These are phyloP conservation scores for Erpobdella octoculata DNA, from an alignment of 2,888 invertebrate species.

Conservation along the genomic window DNA sequence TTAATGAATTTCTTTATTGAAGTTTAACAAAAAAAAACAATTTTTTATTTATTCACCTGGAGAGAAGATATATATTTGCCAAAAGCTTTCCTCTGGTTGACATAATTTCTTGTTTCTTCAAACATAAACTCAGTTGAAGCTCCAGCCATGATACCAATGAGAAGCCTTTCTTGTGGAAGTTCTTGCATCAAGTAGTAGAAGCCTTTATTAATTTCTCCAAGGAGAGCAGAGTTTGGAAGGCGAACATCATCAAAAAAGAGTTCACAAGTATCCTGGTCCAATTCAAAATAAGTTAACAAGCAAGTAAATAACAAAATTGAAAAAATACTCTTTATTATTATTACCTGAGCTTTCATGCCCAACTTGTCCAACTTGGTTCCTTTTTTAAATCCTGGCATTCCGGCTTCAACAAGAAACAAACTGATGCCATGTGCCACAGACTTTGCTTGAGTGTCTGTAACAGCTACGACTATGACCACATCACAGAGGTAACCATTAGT, in stretches of 20 bases:
- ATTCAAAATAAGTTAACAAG: neutral
- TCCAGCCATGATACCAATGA: conserved; percentile 47
- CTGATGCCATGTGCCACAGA: conserved; percentile 53
- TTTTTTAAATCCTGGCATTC: conserved; percentile 52
- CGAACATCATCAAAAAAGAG: conserved; percentile 39
- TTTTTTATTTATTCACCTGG: conserved; percentile 46
- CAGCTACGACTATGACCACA: conserved; percentile 52
- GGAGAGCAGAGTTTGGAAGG: conserved; percentile 39
- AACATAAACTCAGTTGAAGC: conserved; percentile 52
- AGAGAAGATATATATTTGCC: conserved; percentile 50
- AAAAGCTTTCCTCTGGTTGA: conserved; percentile 53
- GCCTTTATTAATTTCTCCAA: conserved; percentile 49
- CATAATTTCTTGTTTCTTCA: conserved; percentile 53
- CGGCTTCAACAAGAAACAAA: conserved; percentile 53
- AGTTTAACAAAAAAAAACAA: neutral
- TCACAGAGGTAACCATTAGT: conserved; percentile 53
- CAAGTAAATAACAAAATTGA: neutral
- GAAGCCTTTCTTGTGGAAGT: conserved; percentile 53
- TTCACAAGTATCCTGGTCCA: conserved; percentile 38
- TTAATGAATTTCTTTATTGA: too few species aligned
- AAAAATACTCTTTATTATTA: neutral
- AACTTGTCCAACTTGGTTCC: conserved; percentile 53
- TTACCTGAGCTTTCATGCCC: conserved; percentile 49
- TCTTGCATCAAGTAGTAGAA: conserved; percentile 43
- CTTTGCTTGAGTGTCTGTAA: conserved; percentile 51